Base-by-base conservation (phyloP, 2,113 vertebrate genomes). In the Patagioenas fasciata region DNA sequence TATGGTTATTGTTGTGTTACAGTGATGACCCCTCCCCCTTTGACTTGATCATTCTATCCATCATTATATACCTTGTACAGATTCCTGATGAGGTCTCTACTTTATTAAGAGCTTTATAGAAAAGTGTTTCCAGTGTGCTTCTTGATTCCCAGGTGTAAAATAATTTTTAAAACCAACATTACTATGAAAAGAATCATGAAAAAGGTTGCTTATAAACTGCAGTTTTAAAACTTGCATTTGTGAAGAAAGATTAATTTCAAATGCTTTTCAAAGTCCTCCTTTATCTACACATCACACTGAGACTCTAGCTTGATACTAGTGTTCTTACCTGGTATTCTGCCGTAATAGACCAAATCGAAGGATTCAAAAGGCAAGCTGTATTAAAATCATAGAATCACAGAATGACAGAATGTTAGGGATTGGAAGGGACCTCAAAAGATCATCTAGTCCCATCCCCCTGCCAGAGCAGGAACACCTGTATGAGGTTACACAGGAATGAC, bases 291-390 rank as follows among this genome's bases (percentile, higher is more conserved):
- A 81, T 91, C 44, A 72, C n/a, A 23, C 56, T 64, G 69, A 89
- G 56, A 51, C 53, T 73, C 56, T 72, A 71, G 42, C 36, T 92
- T 78, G 61, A 78, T 67, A 60, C 53, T 79, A 28, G 38, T 78
- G 80, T 81, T 89, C 80, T 56, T 87, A 67, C 38, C 48, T 79
- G 34, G 31, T 53, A 58, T 67, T 91, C 69, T 92, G 60, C 61
- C 93, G 84, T 93, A 72, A 73, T 79, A 78, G 77, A 72, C 34
- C 54, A 38, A 84, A 28, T 93, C 73, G 91, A 88, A 93, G 61
- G 56, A 92, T 84, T 89, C 65, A 84, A 64, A 95, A 93, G n/a
- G 21, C 53, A 95, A 65, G 48, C 23, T 75, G 65, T 64, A 51
- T 67, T 79, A 84, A 86, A 84, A 40, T 40, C 40, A 40, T 12